These are phyloP conservation scores for Borostomias antarcticus DNA, from an alignment of 2,797 vertebrate genomes.

Conservation along the genomic window DNA sequence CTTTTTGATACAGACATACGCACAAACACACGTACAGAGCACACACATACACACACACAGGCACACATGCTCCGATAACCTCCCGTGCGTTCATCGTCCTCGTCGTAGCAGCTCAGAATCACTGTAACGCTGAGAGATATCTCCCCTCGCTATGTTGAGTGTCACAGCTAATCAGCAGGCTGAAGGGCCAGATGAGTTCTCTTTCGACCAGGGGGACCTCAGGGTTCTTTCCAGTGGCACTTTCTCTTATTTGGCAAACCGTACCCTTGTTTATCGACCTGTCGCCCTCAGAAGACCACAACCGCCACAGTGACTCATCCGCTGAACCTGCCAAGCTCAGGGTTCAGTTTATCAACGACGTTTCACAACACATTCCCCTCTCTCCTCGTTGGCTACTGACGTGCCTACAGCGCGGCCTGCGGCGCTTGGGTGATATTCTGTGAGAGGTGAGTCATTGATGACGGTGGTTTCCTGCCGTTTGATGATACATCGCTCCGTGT, in stretches of 20 bases:
- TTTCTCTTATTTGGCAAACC: slow-evolving; percentile 59
- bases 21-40: background rate
- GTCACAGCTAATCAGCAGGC: slow-evolving; percentile 41
- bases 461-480: too few relatives aligned
- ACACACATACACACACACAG: slow-evolving; percentile 9
- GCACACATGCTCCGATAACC: background rate
- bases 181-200: slow-evolving; percentile 43
- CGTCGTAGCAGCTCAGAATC: slow-evolving; percentile 32
- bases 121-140: slow-evolving; percentile 18
- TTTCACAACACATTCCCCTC: slow-evolving; percentile 67
- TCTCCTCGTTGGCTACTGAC: slow-evolving; percentile 32
- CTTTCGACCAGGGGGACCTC: slow-evolving; percentile 41
- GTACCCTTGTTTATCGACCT: slow-evolving; percentile 51
- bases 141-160: background rate
- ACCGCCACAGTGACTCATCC: slow-evolving; percentile 61
- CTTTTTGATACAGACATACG: background rate
- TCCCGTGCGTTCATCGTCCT: background rate
- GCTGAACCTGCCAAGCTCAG: slow-evolving; percentile 61
- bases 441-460: background rate
- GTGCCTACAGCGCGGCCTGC: background rate
- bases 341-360: slow-evolving; percentile 66
- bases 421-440: too few relatives aligned
- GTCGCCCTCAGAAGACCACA: slow-evolving; percentile 26
- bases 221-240: slow-evolving; percentile 75
- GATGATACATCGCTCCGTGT: background rate